These are phyloP conservation scores for Lacanobia oleracea DNA, from an alignment of 2,888 invertebrate species.

Conservation along the genomic window DNA sequence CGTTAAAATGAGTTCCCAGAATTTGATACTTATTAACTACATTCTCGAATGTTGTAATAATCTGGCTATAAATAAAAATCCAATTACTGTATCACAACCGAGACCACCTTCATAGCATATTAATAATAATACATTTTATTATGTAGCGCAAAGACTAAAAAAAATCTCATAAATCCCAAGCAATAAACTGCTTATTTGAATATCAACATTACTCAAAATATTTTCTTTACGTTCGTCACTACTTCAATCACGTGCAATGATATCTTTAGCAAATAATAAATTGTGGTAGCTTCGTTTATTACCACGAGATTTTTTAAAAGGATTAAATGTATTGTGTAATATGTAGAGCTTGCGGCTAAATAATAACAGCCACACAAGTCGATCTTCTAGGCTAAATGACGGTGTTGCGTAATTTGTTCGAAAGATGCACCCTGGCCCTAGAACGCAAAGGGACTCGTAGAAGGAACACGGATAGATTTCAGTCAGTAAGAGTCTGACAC, in stretches of 20 bases:
- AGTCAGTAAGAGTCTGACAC: too few relatives aligned
- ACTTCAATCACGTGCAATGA: background rate
- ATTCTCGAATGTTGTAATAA: too few relatives aligned
- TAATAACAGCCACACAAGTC: too few relatives aligned
- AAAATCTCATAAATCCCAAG: constrained; percentile 9
- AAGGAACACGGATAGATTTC: too few relatives aligned
- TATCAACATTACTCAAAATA: constrained; percentile 16
- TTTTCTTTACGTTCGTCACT: constrained; percentile 8
- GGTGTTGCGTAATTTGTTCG: too few relatives aligned
- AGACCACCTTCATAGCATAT: background rate
- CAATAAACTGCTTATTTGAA: constrained; percentile 25
- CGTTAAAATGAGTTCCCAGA: too few relatives aligned
- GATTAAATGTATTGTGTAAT: constrained; percentile 1
- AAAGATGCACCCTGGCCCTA: too few relatives aligned
- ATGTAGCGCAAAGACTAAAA: background rate
- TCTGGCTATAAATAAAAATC: too few relatives aligned
- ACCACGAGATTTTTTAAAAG: background rate
- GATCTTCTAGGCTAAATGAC: too few relatives aligned
- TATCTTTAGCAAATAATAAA: constrained; percentile 19
- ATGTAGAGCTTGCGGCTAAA: too few relatives aligned
- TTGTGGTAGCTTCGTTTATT: constrained; percentile 4
- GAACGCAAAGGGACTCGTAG: too few relatives aligned
- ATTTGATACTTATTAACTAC: too few relatives aligned
- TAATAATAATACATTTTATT: background rate
- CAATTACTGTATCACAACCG: background rate